Evolutionary conservation across 2,113 vertebrate genomes (phyloP).

Genomic region (Melanotaenia duboulayi): DNA sequence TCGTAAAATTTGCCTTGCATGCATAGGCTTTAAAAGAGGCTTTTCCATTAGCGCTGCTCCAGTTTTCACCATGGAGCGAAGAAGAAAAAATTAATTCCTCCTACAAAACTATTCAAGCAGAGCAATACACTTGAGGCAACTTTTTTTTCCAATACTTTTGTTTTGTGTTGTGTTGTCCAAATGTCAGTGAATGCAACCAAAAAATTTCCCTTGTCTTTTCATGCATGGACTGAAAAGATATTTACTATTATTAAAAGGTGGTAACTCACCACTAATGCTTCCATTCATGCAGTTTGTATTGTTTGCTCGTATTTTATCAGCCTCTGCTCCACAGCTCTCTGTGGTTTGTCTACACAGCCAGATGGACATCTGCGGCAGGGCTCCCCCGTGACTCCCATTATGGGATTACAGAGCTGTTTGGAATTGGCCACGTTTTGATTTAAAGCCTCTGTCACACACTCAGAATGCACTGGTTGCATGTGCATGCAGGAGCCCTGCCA

Average conservation of each 20-base stretch:
- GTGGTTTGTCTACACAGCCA: conserved; percentile 15
- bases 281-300: background rate
- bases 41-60: background rate
- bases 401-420: conserved; percentile 55
- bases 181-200: too few relatives aligned
- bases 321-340: conserved; percentile 16
- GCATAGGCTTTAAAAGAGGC: conserved; percentile 17
- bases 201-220: too few relatives aligned
- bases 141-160: background rate
- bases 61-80: background rate
- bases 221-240: background rate
- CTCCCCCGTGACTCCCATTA: conserved; percentile 58
- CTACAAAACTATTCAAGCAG: conserved; percentile 18
- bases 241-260: background rate
- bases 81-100: conserved; percentile 19
- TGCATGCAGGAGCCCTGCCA: conserved; percentile 40
- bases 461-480: conserved; percentile 61
- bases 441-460: conserved; percentile 62
- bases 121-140: conserved; percentile 19
- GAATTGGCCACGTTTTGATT: conserved; percentile 63
- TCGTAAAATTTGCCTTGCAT: background rate
- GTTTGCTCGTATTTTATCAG: conserved; percentile 25
- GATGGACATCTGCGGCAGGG: conserved; percentile 53
- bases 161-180: background rate
- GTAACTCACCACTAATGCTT: background rate